phyloP scores from a whole-genome alignment of 2,113 vertebrate genomes.

The Vireo altiloquus region DNA sequence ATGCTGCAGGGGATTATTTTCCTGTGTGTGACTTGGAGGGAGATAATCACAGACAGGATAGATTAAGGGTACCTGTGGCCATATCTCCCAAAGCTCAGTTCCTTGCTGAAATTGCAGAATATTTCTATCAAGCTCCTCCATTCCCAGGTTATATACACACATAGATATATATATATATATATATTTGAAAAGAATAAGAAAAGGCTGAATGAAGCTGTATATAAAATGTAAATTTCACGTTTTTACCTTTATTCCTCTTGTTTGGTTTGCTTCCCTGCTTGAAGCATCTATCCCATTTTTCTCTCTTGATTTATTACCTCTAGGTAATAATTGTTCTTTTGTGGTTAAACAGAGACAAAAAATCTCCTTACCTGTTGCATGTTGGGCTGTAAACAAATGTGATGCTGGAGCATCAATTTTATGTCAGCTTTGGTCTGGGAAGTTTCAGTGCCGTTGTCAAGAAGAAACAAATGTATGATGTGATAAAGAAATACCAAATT shows the following conservation, averaged over 20 bases:
- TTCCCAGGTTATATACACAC: neutral
- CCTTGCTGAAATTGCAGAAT: neutral
- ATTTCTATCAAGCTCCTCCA: neutral
- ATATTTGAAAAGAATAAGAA: neutral
- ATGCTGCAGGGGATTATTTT: constrained; percentile 45
- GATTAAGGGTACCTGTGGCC: constrained; percentile 41
- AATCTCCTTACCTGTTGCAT: fast-evolving
- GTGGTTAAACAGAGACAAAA: neutral
- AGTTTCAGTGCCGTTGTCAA: neutral
- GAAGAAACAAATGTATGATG: neutral
- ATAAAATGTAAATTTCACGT: neutral
- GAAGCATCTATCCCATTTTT: neutral
- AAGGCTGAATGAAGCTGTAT: neutral
- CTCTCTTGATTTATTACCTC: neutral
- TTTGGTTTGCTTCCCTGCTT: neutral
- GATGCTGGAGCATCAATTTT: neutral
- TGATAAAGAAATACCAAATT: neutral
- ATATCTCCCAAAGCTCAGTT: constrained; percentile 10
- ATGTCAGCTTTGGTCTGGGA: neutral
- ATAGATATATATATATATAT: neutral
- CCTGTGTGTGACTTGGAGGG: neutral
- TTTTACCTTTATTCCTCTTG: neutral
- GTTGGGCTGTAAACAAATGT: neutral
- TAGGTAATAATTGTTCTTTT: neutral
- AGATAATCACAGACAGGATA: constrained; percentile 42